Evolutionary conservation across 1,140 invertebrate species (phyloP), one percentile per base, ranked within the genome.

Genomic region (Subanguina moxae): DNA sequence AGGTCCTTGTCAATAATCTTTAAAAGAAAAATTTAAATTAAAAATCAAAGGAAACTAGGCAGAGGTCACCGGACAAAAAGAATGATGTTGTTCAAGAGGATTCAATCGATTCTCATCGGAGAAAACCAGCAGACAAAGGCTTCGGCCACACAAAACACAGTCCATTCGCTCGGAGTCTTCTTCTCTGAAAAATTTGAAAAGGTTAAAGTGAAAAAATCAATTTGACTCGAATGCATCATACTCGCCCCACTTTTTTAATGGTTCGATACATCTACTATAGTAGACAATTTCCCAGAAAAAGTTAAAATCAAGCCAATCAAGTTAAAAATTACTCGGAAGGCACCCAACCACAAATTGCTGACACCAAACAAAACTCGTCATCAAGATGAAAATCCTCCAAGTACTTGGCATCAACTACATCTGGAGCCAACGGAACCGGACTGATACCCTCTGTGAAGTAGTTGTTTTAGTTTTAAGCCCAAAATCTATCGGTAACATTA

Each of bases 301-400:
- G n/a, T n/a, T n/a, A n/a, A n/a, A n/a, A n/a, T 38, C 32, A 11
- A 38, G 32, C 11, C 11, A 38, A 11, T 38, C 32, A 11, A 5
- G 11, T 38, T 5, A 52, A 52, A 52, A 7, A 19, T 45, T 65
- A 61, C 59, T 52, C n/a, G 0, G 59, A 19, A 21, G 66, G 66
- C 17, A 68, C 27, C 66, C 66, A 68, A 15, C 66, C 66, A 68
- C 38, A 68, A 64, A 68, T 68, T 30, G 66, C 45, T 46, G 59
- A 42, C n/a, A 25, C 25, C 30, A 68, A 30, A 63, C 48, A 63
- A 23, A 68, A 68, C 25, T 63, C 43, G 28, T 62, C 62, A n/a
- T 61, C 17, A 42, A 61, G 28, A 9, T 58, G 45, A 63, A 68
- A 68, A 32, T 68, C 48, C 27, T 68, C 19, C 7, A 65, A 17